Percentiles rank a stretch among this genome's conserved stretches.
These are phyloP conservation scores for Pseudachorutes palmiensis DNA, from an alignment of 1,140 invertebrate genomes.

Conservation along the genomic window DNA sequence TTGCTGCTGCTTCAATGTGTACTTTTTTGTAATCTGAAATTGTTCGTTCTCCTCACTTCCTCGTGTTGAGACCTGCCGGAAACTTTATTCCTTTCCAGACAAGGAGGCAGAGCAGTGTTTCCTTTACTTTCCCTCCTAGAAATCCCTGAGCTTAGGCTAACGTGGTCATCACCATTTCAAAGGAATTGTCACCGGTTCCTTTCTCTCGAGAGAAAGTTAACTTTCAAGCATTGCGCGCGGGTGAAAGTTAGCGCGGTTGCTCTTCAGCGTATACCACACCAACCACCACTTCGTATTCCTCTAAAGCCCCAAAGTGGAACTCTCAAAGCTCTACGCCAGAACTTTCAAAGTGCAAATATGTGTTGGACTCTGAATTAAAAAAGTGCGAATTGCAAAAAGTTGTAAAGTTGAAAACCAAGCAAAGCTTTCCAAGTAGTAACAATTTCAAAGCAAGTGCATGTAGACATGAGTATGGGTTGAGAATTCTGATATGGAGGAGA, in stretches of 20 bases:
- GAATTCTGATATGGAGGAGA: conserved; percentile 35
- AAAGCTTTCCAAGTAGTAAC: not conserved
- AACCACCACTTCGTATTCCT: not conserved
- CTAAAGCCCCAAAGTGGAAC: not conserved
- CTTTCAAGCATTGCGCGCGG: not conserved
- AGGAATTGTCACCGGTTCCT: not conserved
- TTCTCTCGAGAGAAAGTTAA: not conserved
- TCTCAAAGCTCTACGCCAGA: too few relatives aligned
- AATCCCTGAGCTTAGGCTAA: too few relatives aligned
- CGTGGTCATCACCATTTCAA: not conserved
- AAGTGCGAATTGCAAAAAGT: conserved; percentile 6
- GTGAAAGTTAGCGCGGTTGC: not conserved
- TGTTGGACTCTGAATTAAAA: not conserved
- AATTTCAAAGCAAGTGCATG: not conserved
- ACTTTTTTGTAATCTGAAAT: conserved; percentile 4
- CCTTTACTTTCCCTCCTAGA: too few relatives aligned
- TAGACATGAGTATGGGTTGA: conserved; percentile 33
- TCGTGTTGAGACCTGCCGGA: conserved; percentile 29
- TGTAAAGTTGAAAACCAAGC: not conserved
- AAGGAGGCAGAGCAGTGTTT: not conserved
- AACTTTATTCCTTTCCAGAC: conserved; percentile 28
- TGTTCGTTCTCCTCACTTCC: conserved; percentile 23
- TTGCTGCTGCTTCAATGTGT: not conserved
- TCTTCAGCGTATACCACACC: not conserved
- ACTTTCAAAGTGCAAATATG: not conserved